These are phyloP conservation scores for Drosophila ohnishii DNA, from an alignment of 1,140 invertebrate genomes.

Conservation along the genomic window DNA sequence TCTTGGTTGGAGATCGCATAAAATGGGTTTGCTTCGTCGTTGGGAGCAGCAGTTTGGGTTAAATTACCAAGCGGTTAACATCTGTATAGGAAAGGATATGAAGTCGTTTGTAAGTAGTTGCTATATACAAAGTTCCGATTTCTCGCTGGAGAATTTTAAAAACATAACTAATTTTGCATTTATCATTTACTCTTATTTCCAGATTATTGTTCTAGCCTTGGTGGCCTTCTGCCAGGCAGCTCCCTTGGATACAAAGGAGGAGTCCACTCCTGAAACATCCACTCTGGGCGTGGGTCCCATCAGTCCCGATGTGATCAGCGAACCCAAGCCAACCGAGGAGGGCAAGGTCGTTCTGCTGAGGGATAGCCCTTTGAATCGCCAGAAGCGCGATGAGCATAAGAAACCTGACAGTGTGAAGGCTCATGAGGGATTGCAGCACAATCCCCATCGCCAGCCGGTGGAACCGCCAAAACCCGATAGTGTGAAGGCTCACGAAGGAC, in stretches of 20 bases:
- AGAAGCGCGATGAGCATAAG: conserved; percentile 50
- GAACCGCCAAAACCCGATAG: background rate
- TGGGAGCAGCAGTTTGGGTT: conserved; percentile 39
- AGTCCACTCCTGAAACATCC: background rate
- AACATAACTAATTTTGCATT: too few species aligned
- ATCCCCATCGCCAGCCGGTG: background rate
- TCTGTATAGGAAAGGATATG: conserved; percentile 35
- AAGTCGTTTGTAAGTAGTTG: conserved; percentile 60
- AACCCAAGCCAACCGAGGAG: conserved; percentile 44
- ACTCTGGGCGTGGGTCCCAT: conserved; percentile 49
- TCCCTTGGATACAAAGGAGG: conserved; percentile 37
- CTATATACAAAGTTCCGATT: background rate
- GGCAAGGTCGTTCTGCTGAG: conserved; percentile 37
- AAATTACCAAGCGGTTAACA: conserved; percentile 43
- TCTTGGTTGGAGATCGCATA: conserved; percentile 35
- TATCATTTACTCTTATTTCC: background rate
- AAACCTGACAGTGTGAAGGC: conserved; percentile 35
- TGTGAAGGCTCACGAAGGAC: background rate
- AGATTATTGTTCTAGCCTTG: conserved; percentile 59
- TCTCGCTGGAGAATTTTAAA: background rate
- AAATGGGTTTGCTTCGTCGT: conserved; percentile 37
- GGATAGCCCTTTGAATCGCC: conserved; percentile 15
- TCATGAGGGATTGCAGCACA: conserved; percentile 21
- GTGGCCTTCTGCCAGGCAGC: conserved; percentile 46
- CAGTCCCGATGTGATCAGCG: conserved; percentile 49